A percentile compares a stretch with the other conserved stretches of the same genome.
Evolutionary conservation across 2,888 invertebrate species (phyloP).

Genomic region (Brachyptera putata): DNA sequence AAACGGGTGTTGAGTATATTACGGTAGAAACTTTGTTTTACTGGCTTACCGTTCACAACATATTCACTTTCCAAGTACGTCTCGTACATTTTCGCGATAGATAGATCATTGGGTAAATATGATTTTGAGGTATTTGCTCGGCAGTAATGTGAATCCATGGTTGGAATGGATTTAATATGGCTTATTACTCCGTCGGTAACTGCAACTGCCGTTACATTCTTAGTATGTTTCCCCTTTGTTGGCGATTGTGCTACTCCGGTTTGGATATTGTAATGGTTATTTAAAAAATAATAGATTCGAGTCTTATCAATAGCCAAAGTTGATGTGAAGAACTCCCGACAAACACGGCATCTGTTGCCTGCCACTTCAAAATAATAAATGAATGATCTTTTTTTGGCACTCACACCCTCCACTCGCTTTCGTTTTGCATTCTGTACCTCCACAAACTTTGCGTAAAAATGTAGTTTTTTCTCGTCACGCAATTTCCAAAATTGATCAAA

Average conservation of each 20-base stretch:
- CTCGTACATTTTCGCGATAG: constrained; percentile 34
- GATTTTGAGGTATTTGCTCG: constrained; percentile 31
- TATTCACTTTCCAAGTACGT: constrained; percentile 29
- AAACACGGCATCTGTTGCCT: constrained; percentile 1
- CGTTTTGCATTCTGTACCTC: not conserved
- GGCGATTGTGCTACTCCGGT: not conserved
- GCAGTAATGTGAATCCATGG: constrained; percentile 34
- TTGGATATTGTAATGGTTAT: not conserved
- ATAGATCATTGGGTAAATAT: constrained; percentile 33
- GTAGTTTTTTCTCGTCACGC: not conserved
- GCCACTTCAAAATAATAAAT: not conserved
- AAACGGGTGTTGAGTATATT: constrained; percentile 32
- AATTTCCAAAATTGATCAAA: constrained; percentile 10
- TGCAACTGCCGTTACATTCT: not conserved
- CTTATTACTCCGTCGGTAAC: not conserved
- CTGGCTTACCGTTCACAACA: constrained; percentile 29
- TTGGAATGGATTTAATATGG: constrained; percentile 35
- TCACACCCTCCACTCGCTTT: not conserved
- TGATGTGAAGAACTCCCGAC: not conserved
- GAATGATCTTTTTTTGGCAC: not conserved
- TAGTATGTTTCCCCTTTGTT: not conserved
- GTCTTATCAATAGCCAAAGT: not conserved
- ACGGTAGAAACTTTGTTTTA: constrained; percentile 31
- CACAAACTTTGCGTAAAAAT: constrained; percentile 5
- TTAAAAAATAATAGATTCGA: not conserved